phyloP scores from a whole-genome alignment of 2,888 invertebrate genomes.

The Stegana nigrithorax region DNA sequence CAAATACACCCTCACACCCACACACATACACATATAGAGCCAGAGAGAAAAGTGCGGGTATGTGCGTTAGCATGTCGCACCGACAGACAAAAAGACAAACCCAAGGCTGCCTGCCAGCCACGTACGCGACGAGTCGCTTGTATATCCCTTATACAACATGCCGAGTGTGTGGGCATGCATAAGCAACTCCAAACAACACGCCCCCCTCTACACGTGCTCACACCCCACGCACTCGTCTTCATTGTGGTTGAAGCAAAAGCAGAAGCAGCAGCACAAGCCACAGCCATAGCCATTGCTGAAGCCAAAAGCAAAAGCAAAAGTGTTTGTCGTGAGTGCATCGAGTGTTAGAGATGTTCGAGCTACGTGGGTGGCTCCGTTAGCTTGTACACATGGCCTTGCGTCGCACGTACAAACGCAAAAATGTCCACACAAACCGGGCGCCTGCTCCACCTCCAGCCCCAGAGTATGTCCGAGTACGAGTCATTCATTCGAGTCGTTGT shows the following conservation, averaged over 20 bases:
- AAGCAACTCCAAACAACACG: background rate
- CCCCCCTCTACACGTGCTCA: slow-evolving; percentile 19
- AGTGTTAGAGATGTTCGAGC: no score
- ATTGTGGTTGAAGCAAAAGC: slow-evolving; percentile 41
- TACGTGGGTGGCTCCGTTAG: no score
- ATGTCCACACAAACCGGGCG: no score
- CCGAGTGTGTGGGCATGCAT: no score
- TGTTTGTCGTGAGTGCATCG: slow-evolving; percentile 36
- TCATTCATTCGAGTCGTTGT: background rate
- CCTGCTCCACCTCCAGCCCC: background rate
- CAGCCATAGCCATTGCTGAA: no score
- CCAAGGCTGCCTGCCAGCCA: background rate
- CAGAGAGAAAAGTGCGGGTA: slow-evolving; percentile 25
- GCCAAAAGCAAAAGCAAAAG: no score
- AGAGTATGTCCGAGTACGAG: slow-evolving; percentile 22
- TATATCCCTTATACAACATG: background rate
- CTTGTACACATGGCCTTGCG: slow-evolving; percentile 26
- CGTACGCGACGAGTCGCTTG: slow-evolving; percentile 30
- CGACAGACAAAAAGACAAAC: slow-evolving; percentile 13
- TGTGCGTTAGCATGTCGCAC: no score
- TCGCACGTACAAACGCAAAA: no score
- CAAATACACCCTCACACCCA: slow-evolving; percentile 22
- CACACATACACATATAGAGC: background rate
- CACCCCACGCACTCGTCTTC: background rate
- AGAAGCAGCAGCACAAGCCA: no score